Evolutionary conservation across 2,113 vertebrate genomes (phyloP).

Genomic region (Vireo altiloquus): DNA sequence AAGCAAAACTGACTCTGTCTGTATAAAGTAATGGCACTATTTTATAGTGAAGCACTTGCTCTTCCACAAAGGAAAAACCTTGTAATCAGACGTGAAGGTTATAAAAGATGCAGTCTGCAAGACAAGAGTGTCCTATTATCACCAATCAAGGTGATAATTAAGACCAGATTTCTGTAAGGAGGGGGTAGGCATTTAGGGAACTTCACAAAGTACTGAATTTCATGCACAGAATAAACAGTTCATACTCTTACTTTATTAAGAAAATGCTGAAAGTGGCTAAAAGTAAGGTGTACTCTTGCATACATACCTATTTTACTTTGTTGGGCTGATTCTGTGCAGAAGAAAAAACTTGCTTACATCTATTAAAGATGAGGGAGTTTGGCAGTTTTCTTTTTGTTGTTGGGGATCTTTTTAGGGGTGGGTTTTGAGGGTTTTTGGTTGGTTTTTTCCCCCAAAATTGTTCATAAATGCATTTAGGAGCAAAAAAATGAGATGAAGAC

Average conservation of each 20-base stretch:
- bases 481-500: neutral
- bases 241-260: neutral
- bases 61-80: neutral
- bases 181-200: neutral
- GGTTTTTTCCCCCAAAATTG: neutral
- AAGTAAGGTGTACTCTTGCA: neutral
- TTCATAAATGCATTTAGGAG: neutral
- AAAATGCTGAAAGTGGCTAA: neutral
- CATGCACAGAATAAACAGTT: neutral
- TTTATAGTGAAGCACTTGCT: neutral
- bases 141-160: slow-evolving; percentile 40
- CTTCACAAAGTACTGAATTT: neutral
- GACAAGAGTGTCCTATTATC: neutral
- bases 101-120: slow-evolving; percentile 1
- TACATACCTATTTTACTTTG: neutral
- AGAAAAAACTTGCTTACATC: neutral
- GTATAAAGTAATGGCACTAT: neutral
- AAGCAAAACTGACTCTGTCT: slow-evolving; percentile 35
- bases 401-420: neutral
- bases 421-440: neutral
- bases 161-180: neutral
- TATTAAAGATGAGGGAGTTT: neutral
- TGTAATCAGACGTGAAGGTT: slow-evolving; percentile 48
- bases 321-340: neutral
- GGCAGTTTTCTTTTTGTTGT: neutral